phyloP scores from a whole-genome alignment of 2,113 vertebrate genomes.

The Nothoprocta pentlandii region DNA sequence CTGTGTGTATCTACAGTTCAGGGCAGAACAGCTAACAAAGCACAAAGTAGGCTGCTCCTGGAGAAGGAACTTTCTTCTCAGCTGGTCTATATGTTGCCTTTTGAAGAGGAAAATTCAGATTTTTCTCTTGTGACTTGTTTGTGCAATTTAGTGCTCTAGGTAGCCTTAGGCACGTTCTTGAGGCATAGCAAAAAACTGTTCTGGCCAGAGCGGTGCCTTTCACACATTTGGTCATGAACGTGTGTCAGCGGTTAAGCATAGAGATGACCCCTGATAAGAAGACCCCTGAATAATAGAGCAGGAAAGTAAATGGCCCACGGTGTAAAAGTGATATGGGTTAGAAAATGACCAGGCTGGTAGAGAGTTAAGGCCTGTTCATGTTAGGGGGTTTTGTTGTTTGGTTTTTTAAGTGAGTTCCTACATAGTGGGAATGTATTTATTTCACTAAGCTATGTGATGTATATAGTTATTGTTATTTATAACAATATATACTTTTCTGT shows the following conservation, averaged over 20 bases:
- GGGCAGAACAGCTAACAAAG: not conserved
- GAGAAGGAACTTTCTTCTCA: not conserved
- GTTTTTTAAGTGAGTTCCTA: not conserved
- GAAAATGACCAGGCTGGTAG: not conserved
- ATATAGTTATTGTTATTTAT: not conserved
- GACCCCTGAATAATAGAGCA: not conserved
- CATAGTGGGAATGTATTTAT: not conserved
- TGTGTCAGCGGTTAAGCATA: not conserved
- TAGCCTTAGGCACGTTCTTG: not conserved
- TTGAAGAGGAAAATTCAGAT: not conserved
- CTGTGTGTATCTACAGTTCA: not conserved
- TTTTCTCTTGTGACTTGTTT: not conserved
- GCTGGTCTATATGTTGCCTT: not conserved
- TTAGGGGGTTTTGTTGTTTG: too few species aligned
- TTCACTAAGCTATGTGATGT: not conserved
- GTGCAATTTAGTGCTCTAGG: not conserved
- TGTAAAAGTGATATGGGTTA: not conserved
- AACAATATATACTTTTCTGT: not conserved
- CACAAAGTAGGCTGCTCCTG: not conserved
- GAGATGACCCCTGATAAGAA: not conserved
- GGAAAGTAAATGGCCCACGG: not conserved
- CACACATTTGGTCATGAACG: not conserved
- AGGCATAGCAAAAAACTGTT: not conserved
- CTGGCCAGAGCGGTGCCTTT: not conserved
- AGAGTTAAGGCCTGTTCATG: not conserved